These are phyloP conservation scores for mouse (Mus musculus) DNA, from an alignment of 2,113 vertebrate species.

Conservation along the genomic window DNA sequence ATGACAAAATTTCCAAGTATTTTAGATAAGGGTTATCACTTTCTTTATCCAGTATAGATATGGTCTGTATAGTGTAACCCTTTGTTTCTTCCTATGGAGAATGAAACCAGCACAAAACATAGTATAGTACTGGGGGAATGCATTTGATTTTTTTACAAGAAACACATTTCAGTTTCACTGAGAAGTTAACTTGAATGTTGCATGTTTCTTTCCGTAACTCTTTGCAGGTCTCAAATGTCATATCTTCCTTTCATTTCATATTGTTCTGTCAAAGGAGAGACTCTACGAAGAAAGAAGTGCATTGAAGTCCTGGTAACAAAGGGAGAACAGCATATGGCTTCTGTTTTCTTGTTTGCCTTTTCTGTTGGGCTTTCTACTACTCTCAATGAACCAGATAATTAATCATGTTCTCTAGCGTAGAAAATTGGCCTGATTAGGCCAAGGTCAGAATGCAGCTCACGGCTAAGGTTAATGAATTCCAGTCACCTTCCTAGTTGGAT, in stretches of 20 bases:
- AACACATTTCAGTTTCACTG: slow-evolving; percentile 24
- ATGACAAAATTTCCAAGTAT: slow-evolving; percentile 12
- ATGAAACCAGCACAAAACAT: background rate
- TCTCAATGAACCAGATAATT: slow-evolving; percentile 74
- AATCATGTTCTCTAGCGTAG: slow-evolving; percentile 64
- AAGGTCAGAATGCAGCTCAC: slow-evolving; percentile 69
- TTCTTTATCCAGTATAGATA: background rate
- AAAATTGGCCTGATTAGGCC: slow-evolving; percentile 76
- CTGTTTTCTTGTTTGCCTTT: slow-evolving; percentile 49
- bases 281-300: background rate
- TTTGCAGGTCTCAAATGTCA: background rate
- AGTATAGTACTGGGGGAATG: background rate
- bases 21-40: background rate
- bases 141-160: background rate
- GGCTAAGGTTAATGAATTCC: slow-evolving; percentile 75
- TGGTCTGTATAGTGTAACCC: background rate
- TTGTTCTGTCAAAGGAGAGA: slow-evolving; percentile 32
- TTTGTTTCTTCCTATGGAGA: background rate
- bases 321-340: background rate
- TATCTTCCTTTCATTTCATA: background rate
- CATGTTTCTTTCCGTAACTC: slow-evolving; percentile 24
- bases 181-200: slow-evolving; percentile 11
- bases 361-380: slow-evolving; percentile 38
- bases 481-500: slow-evolving; percentile 57
- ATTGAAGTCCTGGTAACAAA: slow-evolving; percentile 38